Conservation (phyloP, 2,113 vertebrate genomes). For the Progne subis region DNA sequence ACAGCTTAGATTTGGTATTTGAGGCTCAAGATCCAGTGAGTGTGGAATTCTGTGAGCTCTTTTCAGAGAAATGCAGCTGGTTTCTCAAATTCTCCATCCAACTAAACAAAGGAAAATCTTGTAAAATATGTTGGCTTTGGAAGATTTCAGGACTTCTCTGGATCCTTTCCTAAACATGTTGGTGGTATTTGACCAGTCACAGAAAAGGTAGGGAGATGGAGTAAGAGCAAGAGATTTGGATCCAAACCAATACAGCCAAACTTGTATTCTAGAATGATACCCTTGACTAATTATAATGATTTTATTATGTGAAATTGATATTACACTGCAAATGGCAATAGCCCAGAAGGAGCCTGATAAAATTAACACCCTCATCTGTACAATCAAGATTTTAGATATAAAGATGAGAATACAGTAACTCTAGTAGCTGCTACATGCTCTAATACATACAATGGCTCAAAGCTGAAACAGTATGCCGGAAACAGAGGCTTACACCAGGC, state of each 20-base stretch:
- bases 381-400: neutral
- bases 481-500: conserved; percentile 40
- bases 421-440: neutral
- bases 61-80: neutral
- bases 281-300: neutral
- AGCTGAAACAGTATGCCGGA: conserved; percentile 21
- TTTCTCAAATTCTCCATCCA: neutral
- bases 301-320: conserved; percentile 17
- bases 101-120: neutral
- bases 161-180: neutral
- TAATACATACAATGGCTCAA: neutral
- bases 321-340: neutral
- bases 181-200: neutral
- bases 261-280: neutral
- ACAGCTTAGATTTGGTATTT: neutral
- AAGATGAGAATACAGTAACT: neutral
- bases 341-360: conserved; percentile 6
- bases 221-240: neutral
- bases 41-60: neutral
- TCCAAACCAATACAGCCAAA: neutral
- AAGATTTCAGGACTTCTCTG: neutral
- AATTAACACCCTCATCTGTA: neutral
- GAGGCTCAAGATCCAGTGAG: neutral
- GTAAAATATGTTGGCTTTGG: neutral
- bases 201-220: neutral